Evolutionary conservation across 64 coral and sea anemone species (phyloP).

Genomic region (Porites lutea): DNA sequence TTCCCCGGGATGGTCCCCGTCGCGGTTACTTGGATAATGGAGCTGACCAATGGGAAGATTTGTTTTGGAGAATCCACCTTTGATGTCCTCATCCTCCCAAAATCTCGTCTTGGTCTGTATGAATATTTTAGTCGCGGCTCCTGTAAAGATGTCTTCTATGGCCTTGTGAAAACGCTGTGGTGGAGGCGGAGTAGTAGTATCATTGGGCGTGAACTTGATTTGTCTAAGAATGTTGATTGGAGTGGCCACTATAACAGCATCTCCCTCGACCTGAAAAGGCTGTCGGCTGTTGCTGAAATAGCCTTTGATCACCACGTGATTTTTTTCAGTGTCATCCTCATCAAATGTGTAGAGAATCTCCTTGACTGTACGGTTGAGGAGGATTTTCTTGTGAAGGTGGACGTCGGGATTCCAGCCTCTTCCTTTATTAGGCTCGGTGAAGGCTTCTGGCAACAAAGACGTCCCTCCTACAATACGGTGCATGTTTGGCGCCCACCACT

Average conservation of each 20-base stretch:
- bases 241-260: conserved; percentile 44
- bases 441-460: conserved; percentile 41
- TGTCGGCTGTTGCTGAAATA: conserved; percentile 10
- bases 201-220: conserved; percentile 5
- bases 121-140: conserved; percentile 42
- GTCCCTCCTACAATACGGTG: conserved; percentile 41
- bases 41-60: conserved; percentile 65
- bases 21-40: conserved; percentile 26
- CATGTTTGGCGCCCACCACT: conserved; percentile 53
- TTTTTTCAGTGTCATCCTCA: conserved; percentile 2
- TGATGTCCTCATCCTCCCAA: conserved; percentile 36
- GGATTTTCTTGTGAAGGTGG: neutral
- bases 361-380: conserved; percentile 22
- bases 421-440: neutral
- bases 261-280: conserved; percentile 15
- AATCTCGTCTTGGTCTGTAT: conserved; percentile 53
- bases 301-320: conserved; percentile 12
- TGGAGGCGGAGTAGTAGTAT: neutral
- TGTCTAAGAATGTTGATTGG: conserved; percentile 49
- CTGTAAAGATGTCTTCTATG: conserved; percentile 60
- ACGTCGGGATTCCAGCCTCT: conserved; percentile 13
- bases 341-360: conserved; percentile 33
- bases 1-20: neutral
- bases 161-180: conserved; percentile 7
- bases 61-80: conserved; percentile 69